Conservation (phyloP, 37 sponge, comb jelly and placozoan genomes). For the Ianthella basta region DNA sequence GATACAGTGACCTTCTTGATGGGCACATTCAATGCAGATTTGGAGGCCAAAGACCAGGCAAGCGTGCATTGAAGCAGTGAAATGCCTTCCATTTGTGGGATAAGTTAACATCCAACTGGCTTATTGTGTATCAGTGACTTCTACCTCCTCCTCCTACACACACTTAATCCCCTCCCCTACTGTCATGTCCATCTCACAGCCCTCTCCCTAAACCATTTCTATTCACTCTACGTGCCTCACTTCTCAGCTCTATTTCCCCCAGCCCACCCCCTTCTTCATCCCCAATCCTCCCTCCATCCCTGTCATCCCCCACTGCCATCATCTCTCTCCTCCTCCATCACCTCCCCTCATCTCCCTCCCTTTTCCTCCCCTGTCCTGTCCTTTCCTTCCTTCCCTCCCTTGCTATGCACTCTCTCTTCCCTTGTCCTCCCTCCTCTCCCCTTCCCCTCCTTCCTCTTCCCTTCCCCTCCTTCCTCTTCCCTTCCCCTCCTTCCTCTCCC, state of each 20-base stretch:
- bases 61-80: too few species aligned
- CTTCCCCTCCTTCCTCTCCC: background rate
- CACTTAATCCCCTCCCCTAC: too few species aligned
- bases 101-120: too few species aligned
- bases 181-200: too few species aligned
- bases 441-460: background rate
- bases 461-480: background rate
- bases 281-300: background rate
- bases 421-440: background rate
- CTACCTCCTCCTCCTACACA: too few species aligned
- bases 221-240: background rate
- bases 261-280: background rate
- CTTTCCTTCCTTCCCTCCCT: background rate
- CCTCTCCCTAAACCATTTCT: background rate
- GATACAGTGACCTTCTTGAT: too few species aligned
- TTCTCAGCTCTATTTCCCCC: background rate
- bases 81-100: too few species aligned
- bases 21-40: too few species aligned
- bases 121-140: too few species aligned
- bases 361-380: background rate
- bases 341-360: background rate
- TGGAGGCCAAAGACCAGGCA: too few species aligned
- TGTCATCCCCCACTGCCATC: too few species aligned
- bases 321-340: background rate
- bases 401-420: background rate